Percentiles rank a stretch among this genome's conserved stretches.
These are phyloP conservation scores for Pristionchus maxplancki DNA, from an alignment of 2,888 invertebrate genomes.

Conservation along the genomic window DNA sequence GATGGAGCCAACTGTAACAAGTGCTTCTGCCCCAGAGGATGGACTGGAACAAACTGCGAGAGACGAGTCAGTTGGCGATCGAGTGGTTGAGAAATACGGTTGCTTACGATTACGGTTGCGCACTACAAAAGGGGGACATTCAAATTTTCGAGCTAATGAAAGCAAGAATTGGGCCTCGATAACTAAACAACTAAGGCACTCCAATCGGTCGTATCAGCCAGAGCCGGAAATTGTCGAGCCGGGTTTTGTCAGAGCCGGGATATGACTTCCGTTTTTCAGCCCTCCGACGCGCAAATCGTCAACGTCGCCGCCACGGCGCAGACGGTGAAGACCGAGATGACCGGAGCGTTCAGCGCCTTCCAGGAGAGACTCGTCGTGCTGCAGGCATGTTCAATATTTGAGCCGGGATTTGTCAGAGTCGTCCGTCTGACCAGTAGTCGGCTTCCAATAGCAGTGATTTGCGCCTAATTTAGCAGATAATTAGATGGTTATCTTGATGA, in stretches of 20 bases:
- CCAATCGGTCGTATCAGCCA: no score
- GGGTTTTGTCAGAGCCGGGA: no score
- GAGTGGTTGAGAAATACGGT: no score
- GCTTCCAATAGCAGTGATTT: no score
- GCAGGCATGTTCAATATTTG: neutral
- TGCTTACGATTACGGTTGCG: no score
- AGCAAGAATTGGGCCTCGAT: no score
- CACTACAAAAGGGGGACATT: no score
- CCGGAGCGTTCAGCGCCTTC: neutral
- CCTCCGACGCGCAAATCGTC: neutral
- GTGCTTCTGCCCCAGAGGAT: conserved; percentile 48
- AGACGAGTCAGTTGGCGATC: neutral
- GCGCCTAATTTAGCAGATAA: no score
- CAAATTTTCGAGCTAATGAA: no score
- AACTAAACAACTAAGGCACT: no score
- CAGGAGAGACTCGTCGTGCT: conserved; percentile 34
- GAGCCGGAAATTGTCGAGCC: no score
- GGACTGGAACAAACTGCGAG: conserved; percentile 49
- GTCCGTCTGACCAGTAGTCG: no score
- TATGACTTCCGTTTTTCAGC: neutral
- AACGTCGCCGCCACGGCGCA: neutral
- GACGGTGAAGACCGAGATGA: neutral
- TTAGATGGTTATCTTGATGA: neutral
- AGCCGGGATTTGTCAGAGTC: neutral
- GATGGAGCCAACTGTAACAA: conserved; percentile 41